Percentiles rank a stretch among this genome's conserved stretches.
phyloP scores from a whole-genome alignment of 1,140 invertebrate genomes.

The Trichomalopsis sarcophagae region DNA sequence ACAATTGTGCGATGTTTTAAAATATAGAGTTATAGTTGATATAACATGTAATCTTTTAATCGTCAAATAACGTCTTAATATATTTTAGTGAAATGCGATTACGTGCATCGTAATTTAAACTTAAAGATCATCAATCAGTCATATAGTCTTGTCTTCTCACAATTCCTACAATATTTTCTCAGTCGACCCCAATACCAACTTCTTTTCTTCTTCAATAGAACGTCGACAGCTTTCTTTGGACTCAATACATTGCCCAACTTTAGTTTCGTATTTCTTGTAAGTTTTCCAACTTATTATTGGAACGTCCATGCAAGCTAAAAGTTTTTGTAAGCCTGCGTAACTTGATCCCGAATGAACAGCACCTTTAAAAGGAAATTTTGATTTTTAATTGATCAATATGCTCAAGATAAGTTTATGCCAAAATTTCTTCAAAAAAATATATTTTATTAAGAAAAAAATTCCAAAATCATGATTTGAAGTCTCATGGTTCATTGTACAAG shows the following conservation, averaged over 20 bases:
- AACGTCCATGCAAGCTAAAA: constrained; percentile 47
- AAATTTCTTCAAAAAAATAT: too few relatives aligned
- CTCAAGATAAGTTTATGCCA: too few relatives aligned
- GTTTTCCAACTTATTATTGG: constrained; percentile 18
- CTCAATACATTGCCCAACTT: constrained; percentile 38
- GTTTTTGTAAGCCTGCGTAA: constrained; percentile 42
- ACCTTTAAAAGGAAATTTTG: constrained; percentile 22
- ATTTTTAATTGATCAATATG: too few relatives aligned
- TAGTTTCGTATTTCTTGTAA: constrained; percentile 44
- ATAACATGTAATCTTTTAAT: neutral
- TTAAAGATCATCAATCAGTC: neutral
- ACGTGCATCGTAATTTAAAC: neutral
- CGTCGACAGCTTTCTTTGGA: constrained; percentile 47
- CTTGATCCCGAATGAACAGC: constrained; percentile 45
- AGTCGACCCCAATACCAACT: constrained; percentile 46
- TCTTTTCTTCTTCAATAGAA: constrained; percentile 50
- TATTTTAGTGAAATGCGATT: too few relatives aligned
- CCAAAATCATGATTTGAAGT: too few relatives aligned
- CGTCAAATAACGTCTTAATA: constrained; percentile 11
- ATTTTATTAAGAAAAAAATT: too few relatives aligned
- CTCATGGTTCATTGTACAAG: too few relatives aligned
- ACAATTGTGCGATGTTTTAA: too few relatives aligned
- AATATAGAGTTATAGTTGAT: too few relatives aligned
- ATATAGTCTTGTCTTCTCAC: constrained; percentile 31
- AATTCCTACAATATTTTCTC: constrained; percentile 47